Base-by-base conservation (phyloP, 2,113 vertebrate species). In the Nycticorax nycticorax region DNA sequence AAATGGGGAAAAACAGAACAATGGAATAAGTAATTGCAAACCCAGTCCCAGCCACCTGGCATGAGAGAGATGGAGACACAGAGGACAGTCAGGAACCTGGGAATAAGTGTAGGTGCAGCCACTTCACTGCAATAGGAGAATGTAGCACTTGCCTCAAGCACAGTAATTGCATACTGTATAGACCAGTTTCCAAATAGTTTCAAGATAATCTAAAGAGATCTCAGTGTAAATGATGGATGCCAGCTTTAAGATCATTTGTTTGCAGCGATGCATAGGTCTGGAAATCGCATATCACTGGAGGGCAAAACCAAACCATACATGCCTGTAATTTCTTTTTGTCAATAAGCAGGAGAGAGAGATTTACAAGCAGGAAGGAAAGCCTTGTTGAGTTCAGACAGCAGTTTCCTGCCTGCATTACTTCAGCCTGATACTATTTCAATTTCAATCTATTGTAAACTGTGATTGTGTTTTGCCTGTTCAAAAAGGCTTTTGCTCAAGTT, bases 351-450 rank as follows among this genome's bases (percentile, higher is more conserved):
- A 96, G 96, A 96, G 93, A 97, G 96, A 97, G 95, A 97, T 97
- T 98, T 98, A 97, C 93, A 97, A 97, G 97, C 97, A 98, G 97
- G 97, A 98, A 98, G 97, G 96, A 98, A 97, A 98, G 95, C 73
- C 96, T 97, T 96, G 96, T 97, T 94, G 92, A 95, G 81, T 96
- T 97, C 97, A 97, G 97, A 97, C 95, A 97, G 26, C 73, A 94
- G 94, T 97, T 98, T 98, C 98, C 97, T 98, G 97, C 96, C 95
- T 96, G 80, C 87, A 92, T 95, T 94, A 95, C 96, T 97, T 97
- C 92, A 97, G 95, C 93, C 97, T 97, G 96, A 97, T 96, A 85
- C 93, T 95, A 93, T 96, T 97, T 96, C 97, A 89, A 89, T 97
- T 96, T 93, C 97, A 96, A 73, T 97, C 93, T 97, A 80, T 97